Base-by-base conservation (phyloP, 2,113 vertebrate species). In the Tautogolabrus adspersus region DNA sequence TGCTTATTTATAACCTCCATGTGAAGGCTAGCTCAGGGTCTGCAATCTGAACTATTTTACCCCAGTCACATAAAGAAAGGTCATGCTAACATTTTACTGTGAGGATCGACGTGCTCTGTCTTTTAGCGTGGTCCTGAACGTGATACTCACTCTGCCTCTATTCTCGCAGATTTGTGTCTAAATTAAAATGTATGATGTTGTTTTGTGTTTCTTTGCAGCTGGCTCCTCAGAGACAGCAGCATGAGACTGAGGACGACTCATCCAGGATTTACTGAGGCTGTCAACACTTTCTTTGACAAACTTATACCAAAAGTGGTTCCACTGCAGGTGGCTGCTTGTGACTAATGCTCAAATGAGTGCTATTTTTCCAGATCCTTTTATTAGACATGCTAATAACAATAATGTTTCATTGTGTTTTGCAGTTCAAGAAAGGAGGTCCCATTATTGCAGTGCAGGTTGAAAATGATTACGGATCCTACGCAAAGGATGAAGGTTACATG, bases 401-500 rank as follows among this genome's bases (percentile, higher is more conserved):
- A 6, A 34, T 4, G 30, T 34, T 69, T 55, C 6, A 46, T 74
- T 75, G 15, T 73, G 22, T 68, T 51, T 84, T 77, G 62, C 8
- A 99, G 98, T 99, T 97, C 89, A 96, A 96, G 88, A 95, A 92
- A 21, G 97, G 97, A 26, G 98, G 98, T 0, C 96, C 97, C n/a
- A 95, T 99, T 75, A 97, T 99, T 16, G 97, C 96, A 0, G 92
- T 99, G 68, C 98, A 99, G 64, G 94, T 99, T 71, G 97, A 99
- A 84, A 97, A 97, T 7, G 96, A 96, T 38, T 99, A 99, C 0
- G 97, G 97, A 9, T 97, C 97, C 34, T 97, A 95, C 21, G 93
- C 94, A 68, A 95, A 90, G 89, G 98, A 99, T 85, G 87, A 92
- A 0, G 77, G 90, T 59, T 99, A 99, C 85, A 95, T 99, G 96